Conservation (phyloP, 2,113 vertebrate species). For the Mustela nigripes region DNA sequence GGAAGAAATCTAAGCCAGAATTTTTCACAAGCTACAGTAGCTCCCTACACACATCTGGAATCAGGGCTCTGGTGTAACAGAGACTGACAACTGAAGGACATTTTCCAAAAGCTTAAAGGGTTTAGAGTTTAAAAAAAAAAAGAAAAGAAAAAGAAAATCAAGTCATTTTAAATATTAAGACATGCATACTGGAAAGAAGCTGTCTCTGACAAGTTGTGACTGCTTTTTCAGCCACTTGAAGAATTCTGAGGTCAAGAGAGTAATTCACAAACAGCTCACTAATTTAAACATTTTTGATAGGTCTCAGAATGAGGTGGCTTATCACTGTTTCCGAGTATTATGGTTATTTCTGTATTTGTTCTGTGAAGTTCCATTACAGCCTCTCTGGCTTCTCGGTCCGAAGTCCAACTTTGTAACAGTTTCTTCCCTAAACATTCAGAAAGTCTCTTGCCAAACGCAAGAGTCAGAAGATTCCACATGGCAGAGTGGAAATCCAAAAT, state of each 20-base stretch:
- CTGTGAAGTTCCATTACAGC: neutral
- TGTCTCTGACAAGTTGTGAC: neutral
- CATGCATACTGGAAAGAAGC: neutral
- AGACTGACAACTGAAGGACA: neutral
- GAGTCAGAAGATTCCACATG: conserved; percentile 32
- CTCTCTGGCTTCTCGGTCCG: neutral
- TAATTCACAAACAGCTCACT: neutral
- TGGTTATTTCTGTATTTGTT: neutral
- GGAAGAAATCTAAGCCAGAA: neutral
- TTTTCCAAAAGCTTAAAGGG: neutral
- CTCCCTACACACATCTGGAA: neutral
- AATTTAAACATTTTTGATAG: neutral
- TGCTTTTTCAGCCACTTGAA: neutral
- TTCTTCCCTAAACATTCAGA: neutral
- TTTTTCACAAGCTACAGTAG: neutral
- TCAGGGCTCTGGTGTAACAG: neutral
- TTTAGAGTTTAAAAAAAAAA: neutral
- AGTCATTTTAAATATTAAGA: neutral
- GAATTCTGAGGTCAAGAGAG: neutral
- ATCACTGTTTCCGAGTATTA: neutral
- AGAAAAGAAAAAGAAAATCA: neutral
- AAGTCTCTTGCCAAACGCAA: neutral
- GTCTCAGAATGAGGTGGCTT: neutral
- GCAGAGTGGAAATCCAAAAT: neutral
- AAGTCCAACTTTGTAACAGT: neutral